Base-by-base conservation (phyloP, 2,797 vertebrate genomes). In the Crypturellus tataupa region DNA sequence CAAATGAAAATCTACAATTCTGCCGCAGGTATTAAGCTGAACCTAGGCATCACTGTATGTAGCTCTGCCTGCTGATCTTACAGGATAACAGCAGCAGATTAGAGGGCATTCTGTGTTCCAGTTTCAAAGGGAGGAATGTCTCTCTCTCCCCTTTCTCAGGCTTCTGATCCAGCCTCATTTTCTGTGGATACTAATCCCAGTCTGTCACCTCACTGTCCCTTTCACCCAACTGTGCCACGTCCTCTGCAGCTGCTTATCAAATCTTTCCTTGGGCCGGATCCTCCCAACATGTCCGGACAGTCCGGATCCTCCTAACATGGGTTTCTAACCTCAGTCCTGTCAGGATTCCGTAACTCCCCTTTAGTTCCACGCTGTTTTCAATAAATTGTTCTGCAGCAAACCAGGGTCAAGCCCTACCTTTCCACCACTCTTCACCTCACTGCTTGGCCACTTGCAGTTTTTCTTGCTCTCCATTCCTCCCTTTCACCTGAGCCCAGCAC, bases 71-170 rank as follows among this genome's bases (percentile, higher is more conserved):
- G 42, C 14, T 62, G 69, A 77, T 33, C 29, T 37, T 46, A 31
- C 3, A 12, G 72, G 39, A 80, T 8, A 82, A 62, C 72, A 77
- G 35, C 31, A 73, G n/a, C 23, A 72, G 29, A 65, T 12, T 62
- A 6, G 42, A 92, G 55, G 1, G 3, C 0, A 6, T 10, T 56
- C 55, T 37, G 25, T 0, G 0, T 53, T 75, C 12, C 44, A 69
- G 31, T 9, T 64, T 42, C 39, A 55, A 88, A 88, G 37, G 58
- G 21, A 76, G 0, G 1, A 21, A 60, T 76, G 87, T 73, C 62
- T 56, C 37, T 59, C 65, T 71, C 21, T 29, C 72, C 8, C 35
- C 16, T 21, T 87, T 72, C 7, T 51, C 46, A 59, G 15, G 7
- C 15, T 95, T 85, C 53, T 80, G 62, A 78, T 68, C 16, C 39